Conservation (phyloP, 2,113 vertebrate genomes). For the Tragelaphus scriptus region DNA sequence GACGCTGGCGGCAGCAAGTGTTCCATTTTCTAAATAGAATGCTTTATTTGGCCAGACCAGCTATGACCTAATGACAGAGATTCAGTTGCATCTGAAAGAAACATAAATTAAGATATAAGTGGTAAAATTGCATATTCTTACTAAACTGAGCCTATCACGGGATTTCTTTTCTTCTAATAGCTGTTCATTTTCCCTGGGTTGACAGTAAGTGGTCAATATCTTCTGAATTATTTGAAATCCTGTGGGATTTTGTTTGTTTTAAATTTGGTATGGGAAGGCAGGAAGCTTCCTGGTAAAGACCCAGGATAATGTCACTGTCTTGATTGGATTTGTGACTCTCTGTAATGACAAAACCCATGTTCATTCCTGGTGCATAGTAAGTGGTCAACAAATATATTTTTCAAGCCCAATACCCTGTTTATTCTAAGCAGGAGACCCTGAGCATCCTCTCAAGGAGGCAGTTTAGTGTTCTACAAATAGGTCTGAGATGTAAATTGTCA, state of each 20-base stretch:
- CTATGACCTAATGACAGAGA: conserved; percentile 32
- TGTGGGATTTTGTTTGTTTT: conserved; percentile 20
- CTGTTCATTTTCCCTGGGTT: neutral
- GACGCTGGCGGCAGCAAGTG: neutral
- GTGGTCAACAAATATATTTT: neutral
- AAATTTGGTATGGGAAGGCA: neutral
- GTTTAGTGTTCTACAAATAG: neutral
- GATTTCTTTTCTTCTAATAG: neutral
- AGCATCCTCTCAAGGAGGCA: neutral
- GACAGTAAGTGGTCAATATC: neutral
- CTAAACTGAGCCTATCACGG: neutral
- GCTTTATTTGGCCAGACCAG: conserved; percentile 53
- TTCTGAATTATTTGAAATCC: conserved; percentile 13
- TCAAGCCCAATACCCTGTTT: neutral
- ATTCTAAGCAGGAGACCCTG: neutral
- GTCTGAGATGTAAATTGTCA: neutral
- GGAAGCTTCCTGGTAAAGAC: neutral
- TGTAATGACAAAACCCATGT: neutral
- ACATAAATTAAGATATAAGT: conserved; percentile 56
- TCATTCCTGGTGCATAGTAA: neutral
- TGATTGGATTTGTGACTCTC: neutral
- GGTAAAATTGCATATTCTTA: conserved; percentile 34
- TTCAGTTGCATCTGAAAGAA: conserved; percentile 52
- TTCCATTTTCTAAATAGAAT: conserved; percentile 47
- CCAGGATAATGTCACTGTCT: neutral